Conservation (phyloP, 1,140 invertebrate genomes). For the Euwallacea similis region DNA sequence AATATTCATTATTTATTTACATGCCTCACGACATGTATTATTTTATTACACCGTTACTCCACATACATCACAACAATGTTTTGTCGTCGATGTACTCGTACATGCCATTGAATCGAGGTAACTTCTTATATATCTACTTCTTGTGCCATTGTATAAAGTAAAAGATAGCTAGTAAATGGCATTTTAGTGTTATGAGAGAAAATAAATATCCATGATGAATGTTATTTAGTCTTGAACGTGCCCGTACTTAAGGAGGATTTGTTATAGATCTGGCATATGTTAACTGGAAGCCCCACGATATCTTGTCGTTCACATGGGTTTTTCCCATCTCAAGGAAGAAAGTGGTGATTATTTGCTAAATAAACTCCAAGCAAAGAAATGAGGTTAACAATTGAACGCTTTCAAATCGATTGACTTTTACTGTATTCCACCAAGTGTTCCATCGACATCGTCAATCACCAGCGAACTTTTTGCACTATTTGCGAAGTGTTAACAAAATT, state of each 20-base stretch:
- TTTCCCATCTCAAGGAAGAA: no score
- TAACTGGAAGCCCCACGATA: no score
- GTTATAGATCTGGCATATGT: no score
- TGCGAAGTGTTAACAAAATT: background rate
- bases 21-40: constrained; percentile 36
- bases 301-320: no score
- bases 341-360: no score
- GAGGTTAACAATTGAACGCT: no score
- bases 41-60: constrained; percentile 36
- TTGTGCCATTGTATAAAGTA: constrained; percentile 27
- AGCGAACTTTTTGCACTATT: no score
- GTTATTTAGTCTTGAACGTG: background rate
- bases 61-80: constrained; percentile 29
- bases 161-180: constrained; percentile 12
- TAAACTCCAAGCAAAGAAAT: no score
- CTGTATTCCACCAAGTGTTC: no score
- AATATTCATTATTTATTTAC: background rate
- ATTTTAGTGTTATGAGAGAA: constrained; percentile 29
- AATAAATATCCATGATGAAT: constrained; percentile 1
- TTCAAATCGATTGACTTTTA: no score
- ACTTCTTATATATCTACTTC: constrained; percentile 4
- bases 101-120: constrained; percentile 16
- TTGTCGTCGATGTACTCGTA: background rate
- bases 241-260: no score
- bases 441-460: no score